Evolutionary conservation across 1,140 invertebrate genomes (phyloP).

Genomic region (Hesperophylax magnus): DNA sequence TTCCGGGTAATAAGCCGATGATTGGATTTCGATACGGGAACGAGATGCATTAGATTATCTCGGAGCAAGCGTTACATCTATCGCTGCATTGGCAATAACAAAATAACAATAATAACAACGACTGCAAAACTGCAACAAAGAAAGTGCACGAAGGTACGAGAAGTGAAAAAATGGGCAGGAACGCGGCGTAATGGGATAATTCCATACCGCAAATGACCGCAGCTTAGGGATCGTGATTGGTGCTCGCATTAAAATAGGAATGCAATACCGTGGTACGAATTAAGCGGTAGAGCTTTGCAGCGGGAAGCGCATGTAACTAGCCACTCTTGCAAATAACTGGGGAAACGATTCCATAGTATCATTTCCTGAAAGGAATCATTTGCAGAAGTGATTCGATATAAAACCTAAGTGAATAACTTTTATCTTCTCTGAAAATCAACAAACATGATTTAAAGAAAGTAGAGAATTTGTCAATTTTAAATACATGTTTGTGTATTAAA

Average conservation of each 20-base stretch:
- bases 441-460: too few relatives aligned
- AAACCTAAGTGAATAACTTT: too few relatives aligned
- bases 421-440: too few relatives aligned
- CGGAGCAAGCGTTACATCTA: constrained; percentile 43
- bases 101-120: constrained; percentile 20
- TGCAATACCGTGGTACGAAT: constrained; percentile 38
- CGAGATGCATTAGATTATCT: constrained; percentile 35
- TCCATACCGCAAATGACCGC: constrained; percentile 44
- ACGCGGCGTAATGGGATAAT: constrained; percentile 47
- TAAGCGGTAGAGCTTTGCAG: constrained; percentile 10
- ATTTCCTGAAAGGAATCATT: too few relatives aligned
- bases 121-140: constrained; percentile 33
- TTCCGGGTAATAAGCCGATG: constrained; percentile 44
- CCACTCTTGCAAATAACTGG: not conserved
- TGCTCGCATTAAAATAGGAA: constrained; percentile 41
- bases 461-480: too few relatives aligned
- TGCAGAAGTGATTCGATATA: too few relatives aligned
- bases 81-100: constrained; percentile 35
- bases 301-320: not conserved
- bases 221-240: constrained; percentile 38
- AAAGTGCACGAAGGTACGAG: constrained; percentile 29
- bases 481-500: too few relatives aligned
- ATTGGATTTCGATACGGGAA: constrained; percentile 34
- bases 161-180: constrained; percentile 36
- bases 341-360: too few relatives aligned